These are phyloP conservation scores for Tachina fera DNA, from an alignment of 2,888 invertebrate species.

Conservation along the genomic window DNA sequence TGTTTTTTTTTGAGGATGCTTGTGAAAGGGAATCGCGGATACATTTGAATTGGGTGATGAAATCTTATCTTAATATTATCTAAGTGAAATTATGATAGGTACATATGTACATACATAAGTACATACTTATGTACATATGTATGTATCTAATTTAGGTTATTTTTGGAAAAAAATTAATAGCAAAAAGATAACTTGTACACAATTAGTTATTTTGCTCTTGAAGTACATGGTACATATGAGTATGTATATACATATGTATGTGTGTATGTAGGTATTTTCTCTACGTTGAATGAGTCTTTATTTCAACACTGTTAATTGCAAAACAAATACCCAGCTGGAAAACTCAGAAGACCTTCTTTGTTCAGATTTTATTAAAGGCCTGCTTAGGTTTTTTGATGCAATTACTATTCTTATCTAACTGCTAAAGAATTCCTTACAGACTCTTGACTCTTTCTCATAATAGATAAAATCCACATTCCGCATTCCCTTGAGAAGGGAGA, in stretches of 20 bases:
- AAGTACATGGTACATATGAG: background rate
- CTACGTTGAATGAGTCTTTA: background rate
- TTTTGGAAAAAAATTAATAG: background rate
- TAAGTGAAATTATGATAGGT: background rate
- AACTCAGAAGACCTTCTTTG: too few relatives aligned
- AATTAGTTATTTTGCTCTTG: too few relatives aligned
- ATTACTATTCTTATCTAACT: too few relatives aligned
- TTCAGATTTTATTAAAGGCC: too few relatives aligned
- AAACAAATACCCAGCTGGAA: background rate
- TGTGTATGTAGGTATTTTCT: background rate
- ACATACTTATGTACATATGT: background rate
- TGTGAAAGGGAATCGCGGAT: background rate
- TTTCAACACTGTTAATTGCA: background rate
- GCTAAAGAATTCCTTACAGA: too few relatives aligned
- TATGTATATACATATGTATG: background rate
- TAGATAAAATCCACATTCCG: too few relatives aligned
- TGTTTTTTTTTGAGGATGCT: constrained; percentile 5
- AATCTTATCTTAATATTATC: constrained; percentile 16
- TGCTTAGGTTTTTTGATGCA: too few relatives aligned
- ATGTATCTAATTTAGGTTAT: too few relatives aligned
- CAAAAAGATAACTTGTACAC: too few relatives aligned
- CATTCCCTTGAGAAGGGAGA: too few relatives aligned
- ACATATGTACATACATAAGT: background rate
- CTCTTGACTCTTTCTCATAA: too few relatives aligned
- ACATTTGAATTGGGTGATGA: constrained; percentile 40